phyloP scores from a whole-genome alignment of 2,888 invertebrate species.

The Caenorhabditis uteleia region DNA sequence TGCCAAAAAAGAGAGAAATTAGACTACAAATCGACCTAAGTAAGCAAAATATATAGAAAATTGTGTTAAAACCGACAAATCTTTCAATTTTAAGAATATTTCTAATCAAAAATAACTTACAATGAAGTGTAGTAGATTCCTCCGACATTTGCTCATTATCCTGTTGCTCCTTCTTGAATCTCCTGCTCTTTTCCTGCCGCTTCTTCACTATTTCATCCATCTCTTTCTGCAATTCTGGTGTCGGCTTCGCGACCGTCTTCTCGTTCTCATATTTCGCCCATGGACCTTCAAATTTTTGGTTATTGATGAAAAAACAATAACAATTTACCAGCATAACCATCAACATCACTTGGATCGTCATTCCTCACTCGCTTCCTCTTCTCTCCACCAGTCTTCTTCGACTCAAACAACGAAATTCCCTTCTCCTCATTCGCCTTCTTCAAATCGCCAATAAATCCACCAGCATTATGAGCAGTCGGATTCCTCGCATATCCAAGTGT shows the following conservation, averaged over 20 bases:
- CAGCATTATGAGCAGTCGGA: slow-evolving; percentile 80
- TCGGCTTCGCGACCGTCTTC: slow-evolving; percentile 84
- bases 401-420: slow-evolving; percentile 83
- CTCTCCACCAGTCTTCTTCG: slow-evolving; percentile 68
- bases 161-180: slow-evolving; percentile 84
- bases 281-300: slow-evolving; percentile 73
- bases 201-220: slow-evolving; percentile 90
- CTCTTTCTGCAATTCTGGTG: slow-evolving; percentile 90
- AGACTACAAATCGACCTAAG: neutral
- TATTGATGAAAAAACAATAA: neutral
- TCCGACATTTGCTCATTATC: slow-evolving; percentile 85
- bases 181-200: slow-evolving; percentile 92
- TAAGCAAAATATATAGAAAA: too few relatives aligned
- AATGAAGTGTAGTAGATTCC: slow-evolving; percentile 55
- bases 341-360: slow-evolving; percentile 87
- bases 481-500: slow-evolving; percentile 83
- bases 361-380: slow-evolving; percentile 82
- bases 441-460: slow-evolving; percentile 61
- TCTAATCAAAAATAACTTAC: too few relatives aligned
- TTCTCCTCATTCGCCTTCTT: slow-evolving; percentile 55
- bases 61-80: too few relatives aligned
- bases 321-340: slow-evolving; percentile 83
- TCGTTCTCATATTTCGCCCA: slow-evolving; percentile 96
- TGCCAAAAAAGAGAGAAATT: slow-evolving; percentile 1
- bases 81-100: slow-evolving; percentile 1